Base-by-base conservation (phyloP, 2,113 vertebrate genomes). In the Ranitomeya imitator region DNA sequence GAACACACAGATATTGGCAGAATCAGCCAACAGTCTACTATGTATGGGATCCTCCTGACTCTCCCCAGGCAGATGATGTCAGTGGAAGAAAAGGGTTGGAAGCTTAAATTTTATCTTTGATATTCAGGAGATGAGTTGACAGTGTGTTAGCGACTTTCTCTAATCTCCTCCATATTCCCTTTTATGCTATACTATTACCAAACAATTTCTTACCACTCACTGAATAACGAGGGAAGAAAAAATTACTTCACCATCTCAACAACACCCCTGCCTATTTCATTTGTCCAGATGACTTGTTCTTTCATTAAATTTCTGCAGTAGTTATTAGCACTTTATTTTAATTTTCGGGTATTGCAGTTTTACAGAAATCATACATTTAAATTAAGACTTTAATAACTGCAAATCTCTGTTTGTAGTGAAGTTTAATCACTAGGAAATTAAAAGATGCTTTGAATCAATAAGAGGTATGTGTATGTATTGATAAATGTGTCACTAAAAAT, bases 241-340 rank as follows among this genome's bases (percentile, higher is more conserved):
- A 76, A 77, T 57, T 60, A 55, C 83, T 85, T 8, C 37, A 23
- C 15, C 26, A 84, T 77, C 77, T 69, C n/a, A 86, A 57, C 59
- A 80, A 69, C 60, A 79, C 57, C n/a, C 51, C 31, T 87, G 86
- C 60, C 78, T 87, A 73, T 87, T 71, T 73, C 63, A 52, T 71
- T 26, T 87, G 86, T 83, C 52, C 55, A 63, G 14, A 74, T 88
- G 86, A 88, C 83, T 88, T 88, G 79, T 83, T 74, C 61, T 88
- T 83, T 88, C 65, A 88, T 88, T 83, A 88, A 8, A 83, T 83
- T 88, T 83, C 79, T 83, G 54, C 79, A 88, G 54, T 76, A 52
- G 79, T 83, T 74, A 88, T 82, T 82, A 74, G 79, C 31, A 74
- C 86, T 82, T 88, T 88, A 74, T 83, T 88, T 76, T 83, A 61